Conservation (phyloP, 2,888 invertebrate genomes). For the Pseudoips prasinana region DNA sequence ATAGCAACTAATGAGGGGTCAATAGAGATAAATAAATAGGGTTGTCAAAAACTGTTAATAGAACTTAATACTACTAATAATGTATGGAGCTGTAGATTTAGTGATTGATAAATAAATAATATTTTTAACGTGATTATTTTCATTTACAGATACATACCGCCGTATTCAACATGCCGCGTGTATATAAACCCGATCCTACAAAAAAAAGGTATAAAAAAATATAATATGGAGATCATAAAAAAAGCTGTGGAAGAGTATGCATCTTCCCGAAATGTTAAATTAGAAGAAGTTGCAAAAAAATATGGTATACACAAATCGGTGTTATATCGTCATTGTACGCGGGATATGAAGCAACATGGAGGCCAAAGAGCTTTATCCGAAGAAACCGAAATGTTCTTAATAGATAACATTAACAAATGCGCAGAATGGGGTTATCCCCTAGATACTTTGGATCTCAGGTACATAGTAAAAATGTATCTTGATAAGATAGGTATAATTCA, state of each 20-base stretch:
- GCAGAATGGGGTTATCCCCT: constrained; percentile 35
- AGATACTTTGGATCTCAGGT: constrained; percentile 19
- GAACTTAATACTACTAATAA: background rate
- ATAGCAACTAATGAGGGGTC: constrained; percentile 12
- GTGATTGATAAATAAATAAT: background rate
- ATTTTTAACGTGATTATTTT: constrained; percentile 2
- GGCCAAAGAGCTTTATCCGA: constrained; percentile 23
- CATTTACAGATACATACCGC: constrained; percentile 1
- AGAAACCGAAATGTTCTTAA: constrained; percentile 22
- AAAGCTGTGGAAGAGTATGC: constrained; percentile 8
- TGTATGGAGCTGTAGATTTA: no score
- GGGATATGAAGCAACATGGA: constrained; percentile 20
- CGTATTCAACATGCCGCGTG: constrained; percentile 3
- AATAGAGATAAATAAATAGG: constrained; percentile 2
- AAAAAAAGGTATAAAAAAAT: constrained; percentile 10
- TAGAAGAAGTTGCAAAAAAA: constrained; percentile 13
- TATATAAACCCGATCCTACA: constrained; percentile 4
- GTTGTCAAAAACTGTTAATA: constrained; percentile 14
- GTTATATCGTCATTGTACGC: constrained; percentile 17
- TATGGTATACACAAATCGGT: constrained; percentile 14
- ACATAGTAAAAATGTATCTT: constrained; percentile 25
- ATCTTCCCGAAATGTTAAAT: background rate
- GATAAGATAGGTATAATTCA: constrained; percentile 16
- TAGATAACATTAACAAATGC: constrained; percentile 23
- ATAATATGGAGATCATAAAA: constrained; percentile 7